Evolutionary conservation across 2,888 invertebrate species (phyloP), one percentile per base, ranked within the genome.

Genomic region (Itoplectis maculator): DNA sequence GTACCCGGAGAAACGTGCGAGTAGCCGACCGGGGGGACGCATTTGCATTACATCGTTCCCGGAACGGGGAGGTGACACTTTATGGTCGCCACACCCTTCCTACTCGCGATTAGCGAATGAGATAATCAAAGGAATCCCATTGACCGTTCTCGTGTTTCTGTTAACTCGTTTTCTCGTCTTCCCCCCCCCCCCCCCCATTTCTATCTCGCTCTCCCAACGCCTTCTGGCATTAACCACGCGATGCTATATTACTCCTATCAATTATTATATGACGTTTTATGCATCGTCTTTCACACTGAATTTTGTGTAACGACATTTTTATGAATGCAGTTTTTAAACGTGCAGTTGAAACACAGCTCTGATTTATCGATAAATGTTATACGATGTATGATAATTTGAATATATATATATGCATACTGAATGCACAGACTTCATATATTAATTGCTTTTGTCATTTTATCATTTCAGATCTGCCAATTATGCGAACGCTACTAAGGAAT

Each of bases 381-480:
- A 49, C 20, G 37, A 37, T 61, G 15, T 35, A 78, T 63, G 37
- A 65, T 40, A 42, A 65, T 20, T 11, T 20, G 42, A 42, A 54
- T 35, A 20, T 11, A 13, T 70, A 7, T 40, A n/a, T n/a, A n/a
- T n/a, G n/a, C 13, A 29, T 23, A 29, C 23, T 5, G 56, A 20
- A 56, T 29, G 5, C 29, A 29, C 29, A 29, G 5, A 29, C 29
- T 29, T 56, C 13, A 13, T 23, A 5, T 23, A 70, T 42, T 59
- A 8, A 13, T 68, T 51, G 73, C 51, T 87, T 85, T 88, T 59
- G 84, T 89, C 66, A 61, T 42, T 56, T 45, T 18, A 47, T 73
- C 85, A 79, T 89, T 93, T 18, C 95, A 98, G 98, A 94, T 98
- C 98, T 89, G 97, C 98, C 90, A 98, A 97, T 94, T 98, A 96